Conservation (phyloP, 2,888 invertebrate genomes). For the Ectobius pallidus region DNA sequence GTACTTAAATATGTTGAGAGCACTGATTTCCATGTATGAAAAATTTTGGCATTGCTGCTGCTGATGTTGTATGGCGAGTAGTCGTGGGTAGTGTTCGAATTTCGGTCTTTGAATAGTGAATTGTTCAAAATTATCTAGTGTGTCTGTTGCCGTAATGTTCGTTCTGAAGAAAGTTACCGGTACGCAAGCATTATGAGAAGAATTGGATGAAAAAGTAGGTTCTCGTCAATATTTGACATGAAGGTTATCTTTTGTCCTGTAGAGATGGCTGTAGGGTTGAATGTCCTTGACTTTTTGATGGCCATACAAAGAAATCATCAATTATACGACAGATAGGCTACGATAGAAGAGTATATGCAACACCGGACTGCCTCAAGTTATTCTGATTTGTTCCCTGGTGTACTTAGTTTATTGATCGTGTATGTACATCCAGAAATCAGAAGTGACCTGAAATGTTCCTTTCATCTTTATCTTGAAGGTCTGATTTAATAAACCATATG, state of each 20-base stretch:
- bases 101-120: background rate
- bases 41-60: constrained; percentile 26
- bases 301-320: constrained; percentile 8
- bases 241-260: constrained; percentile 36
- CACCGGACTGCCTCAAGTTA: too few relatives aligned
- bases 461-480: constrained; percentile 7
- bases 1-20: background rate
- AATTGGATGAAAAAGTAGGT: constrained; percentile 8
- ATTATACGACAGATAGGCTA: too few relatives aligned
- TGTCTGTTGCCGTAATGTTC: background rate
- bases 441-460: background rate
- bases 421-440: too few relatives aligned
- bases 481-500: constrained; percentile 13
- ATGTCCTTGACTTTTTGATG: constrained; percentile 38
- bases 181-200: constrained; percentile 12
- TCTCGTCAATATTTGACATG: constrained; percentile 19
- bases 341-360: too few relatives aligned
- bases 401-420: too few relatives aligned
- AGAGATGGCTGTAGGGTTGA: constrained; percentile 37
- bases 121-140: background rate
- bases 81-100: constrained; percentile 4
- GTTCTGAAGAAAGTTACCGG: background rate
- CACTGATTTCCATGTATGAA: background rate
- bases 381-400: too few relatives aligned
- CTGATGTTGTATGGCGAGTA: constrained; percentile 1